Percentiles rank a stretch among this genome's conserved stretches.
These are phyloP conservation scores for Xiphorhynchus elegans DNA, from an alignment of 2,113 vertebrate genomes.

Conservation along the genomic window DNA sequence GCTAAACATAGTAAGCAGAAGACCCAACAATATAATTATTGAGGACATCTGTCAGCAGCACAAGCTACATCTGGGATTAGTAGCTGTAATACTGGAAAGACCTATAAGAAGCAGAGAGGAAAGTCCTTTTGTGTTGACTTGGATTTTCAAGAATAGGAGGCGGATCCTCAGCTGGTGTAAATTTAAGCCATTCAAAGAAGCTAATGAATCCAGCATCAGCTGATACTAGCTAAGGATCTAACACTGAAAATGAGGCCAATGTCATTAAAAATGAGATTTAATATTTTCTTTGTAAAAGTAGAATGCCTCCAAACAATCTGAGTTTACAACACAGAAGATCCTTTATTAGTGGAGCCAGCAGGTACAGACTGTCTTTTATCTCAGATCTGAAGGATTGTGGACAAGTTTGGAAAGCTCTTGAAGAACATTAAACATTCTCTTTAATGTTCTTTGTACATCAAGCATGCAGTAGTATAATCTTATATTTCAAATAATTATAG, in stretches of 20 bases:
- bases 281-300: background rate
- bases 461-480: background rate
- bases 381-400: background rate
- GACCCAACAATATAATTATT: constrained; percentile 74
- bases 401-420: background rate
- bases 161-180: constrained; percentile 38
- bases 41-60: constrained; percentile 71
- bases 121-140: constrained; percentile 46
- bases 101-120: constrained; percentile 39
- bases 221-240: background rate
- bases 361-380: constrained; percentile 30
- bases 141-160: constrained; percentile 38
- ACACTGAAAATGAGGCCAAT: background rate
- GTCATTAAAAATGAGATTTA: background rate
- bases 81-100: constrained; percentile 58
- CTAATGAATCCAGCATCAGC: background rate
- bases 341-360: background rate
- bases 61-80: constrained; percentile 71
- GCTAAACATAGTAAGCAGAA: constrained; percentile 66
- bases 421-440: background rate
- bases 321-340: background rate
- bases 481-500: background rate
- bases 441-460: background rate
- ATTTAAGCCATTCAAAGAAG: constrained; percentile 13
- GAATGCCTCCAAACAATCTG: background rate